Evolutionary conservation across 1,140 invertebrate species (phyloP), one percentile per base, ranked within the genome.

Genomic region (Eriocheir sinensis): DNA sequence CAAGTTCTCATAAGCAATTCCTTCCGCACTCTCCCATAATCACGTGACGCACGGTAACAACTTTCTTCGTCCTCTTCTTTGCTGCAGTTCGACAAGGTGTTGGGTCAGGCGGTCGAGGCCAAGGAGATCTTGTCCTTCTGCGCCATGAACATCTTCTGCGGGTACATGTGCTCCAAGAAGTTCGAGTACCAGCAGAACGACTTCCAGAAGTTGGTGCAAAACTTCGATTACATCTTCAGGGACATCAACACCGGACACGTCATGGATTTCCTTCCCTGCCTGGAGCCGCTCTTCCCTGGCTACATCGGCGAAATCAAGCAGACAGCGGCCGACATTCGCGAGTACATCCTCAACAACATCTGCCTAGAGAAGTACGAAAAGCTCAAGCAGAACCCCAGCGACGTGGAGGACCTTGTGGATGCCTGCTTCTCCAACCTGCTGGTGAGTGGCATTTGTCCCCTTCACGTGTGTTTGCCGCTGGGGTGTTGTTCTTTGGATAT

Each of bases 241-340:
- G 98, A 99, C 96, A 96, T 99, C 85, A 99, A 99, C 96, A 98
- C 98, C 96, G 98, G 98, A 0, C 99, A 98, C 96, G 97, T 98
- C 0, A 97, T 98, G 0, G 99, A 99, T 96, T 99, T 99, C 96
- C 96, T 99, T n/a, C 98, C 98, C 0, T 98, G 98, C 97, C 96
- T 99, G 0, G 97, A 98, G 92, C 98, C 98, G 0, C 97, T 98
- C 79, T 98, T 98, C 96, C 97, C 97, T 15, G 96, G 97, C 0
- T 98, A 98, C 96, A 97, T 98, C 97, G 97, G 97, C 0, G 98
- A 98, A 95, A 97, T 99, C 81, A 97, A 97, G 0, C 96, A 97
- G 60, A 98, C 98, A 98, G 97, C 98, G 0, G 96, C 97, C 2
- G 97, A 97, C 4, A 98, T 99, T 83, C 97, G 98, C 0, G 96